A percentile compares a stretch with the other conserved stretches of the same genome.
Conservation (phyloP, 2,113 vertebrate genomes). For the Syrrhaptes paradoxus region DNA sequence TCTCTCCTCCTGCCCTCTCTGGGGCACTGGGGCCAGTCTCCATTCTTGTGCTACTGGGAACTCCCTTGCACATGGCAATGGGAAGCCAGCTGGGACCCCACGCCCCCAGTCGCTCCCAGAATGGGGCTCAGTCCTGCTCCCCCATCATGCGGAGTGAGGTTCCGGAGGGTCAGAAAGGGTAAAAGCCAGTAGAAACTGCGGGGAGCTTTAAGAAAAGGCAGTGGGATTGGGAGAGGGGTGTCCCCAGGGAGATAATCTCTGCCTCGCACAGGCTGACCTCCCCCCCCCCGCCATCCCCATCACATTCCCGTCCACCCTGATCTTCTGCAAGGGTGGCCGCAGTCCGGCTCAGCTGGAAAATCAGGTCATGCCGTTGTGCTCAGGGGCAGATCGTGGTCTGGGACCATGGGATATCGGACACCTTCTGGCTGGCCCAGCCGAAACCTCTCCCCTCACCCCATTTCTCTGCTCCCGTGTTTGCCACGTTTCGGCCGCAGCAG, state of each 20-base stretch:
- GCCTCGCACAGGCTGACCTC: background rate
- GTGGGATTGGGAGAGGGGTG: background rate
- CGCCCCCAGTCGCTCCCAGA: background rate
- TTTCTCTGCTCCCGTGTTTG: background rate
- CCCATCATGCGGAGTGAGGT: accelerated
- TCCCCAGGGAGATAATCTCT: background rate
- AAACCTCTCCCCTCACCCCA: background rate
- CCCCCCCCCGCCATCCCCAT: background rate
- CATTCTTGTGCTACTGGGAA: background rate
- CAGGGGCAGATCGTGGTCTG: background rate
- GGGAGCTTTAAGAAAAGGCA: background rate
- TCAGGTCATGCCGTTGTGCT: background rate
- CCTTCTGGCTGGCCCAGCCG: background rate
- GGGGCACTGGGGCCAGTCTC: background rate
- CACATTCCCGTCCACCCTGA: background rate
- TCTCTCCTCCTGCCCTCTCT: background rate
- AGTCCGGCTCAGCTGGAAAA: slow-evolving; percentile 25
- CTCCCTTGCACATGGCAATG: background rate
- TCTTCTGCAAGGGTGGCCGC: background rate
- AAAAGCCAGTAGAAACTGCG: background rate
- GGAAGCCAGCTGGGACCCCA: background rate
- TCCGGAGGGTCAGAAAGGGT: background rate
- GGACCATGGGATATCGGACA: background rate
- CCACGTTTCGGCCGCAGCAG: background rate
- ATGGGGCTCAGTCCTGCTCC: background rate